Evolutionary conservation across 2,888 invertebrate genomes (phyloP), one percentile per base, ranked within the genome.

Genomic region (Cataglyphis rosenhaueri): DNA sequence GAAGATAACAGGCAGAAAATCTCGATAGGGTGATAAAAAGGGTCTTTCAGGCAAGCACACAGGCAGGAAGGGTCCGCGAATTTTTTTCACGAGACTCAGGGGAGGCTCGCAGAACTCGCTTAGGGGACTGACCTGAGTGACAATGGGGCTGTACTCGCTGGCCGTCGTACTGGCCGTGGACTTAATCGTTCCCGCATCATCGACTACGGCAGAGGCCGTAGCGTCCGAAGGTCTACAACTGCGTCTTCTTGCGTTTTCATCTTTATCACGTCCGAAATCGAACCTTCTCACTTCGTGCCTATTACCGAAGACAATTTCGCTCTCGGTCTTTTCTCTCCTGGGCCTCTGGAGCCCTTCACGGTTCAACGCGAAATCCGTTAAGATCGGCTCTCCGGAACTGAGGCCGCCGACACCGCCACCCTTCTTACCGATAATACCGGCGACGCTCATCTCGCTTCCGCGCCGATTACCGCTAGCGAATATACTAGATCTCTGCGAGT

Each of bases 241-340:
- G 86, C 95, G 94, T 88, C 95, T 94, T 89, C 95, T 93, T 71
- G 89, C 87, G 61, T 90, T 86, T 78, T 91, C 91, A 48, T 92
- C 91, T 87, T 91, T 91, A 79, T 91, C 89, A 38, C 91, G 91
- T 68, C 89, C 95, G 70, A 95, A 94, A 85, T 95, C 93, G 71
- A 59, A 79, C 82, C 95, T 93, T 86, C 95, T 94, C 21, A 95
- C 95, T 71, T 85, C 89, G 85, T 92, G 96, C 95, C 93, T 96
- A 94, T 96, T 96, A 92, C 97, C 96, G 93, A 97, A 96, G 91
- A 97, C 97, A 94, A 98, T 97, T 95, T 97, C 97, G 85, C 97
- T 98, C 95, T 98, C 98, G 93, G 98, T 98, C 95, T 98, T 98
- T 96, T 98, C 98, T 92, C 98, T 96, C 92, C 98, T 96, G 73